Evolutionary conservation across 1,140 invertebrate genomes (phyloP).

Genomic region (Steinernema khuongi): DNA sequence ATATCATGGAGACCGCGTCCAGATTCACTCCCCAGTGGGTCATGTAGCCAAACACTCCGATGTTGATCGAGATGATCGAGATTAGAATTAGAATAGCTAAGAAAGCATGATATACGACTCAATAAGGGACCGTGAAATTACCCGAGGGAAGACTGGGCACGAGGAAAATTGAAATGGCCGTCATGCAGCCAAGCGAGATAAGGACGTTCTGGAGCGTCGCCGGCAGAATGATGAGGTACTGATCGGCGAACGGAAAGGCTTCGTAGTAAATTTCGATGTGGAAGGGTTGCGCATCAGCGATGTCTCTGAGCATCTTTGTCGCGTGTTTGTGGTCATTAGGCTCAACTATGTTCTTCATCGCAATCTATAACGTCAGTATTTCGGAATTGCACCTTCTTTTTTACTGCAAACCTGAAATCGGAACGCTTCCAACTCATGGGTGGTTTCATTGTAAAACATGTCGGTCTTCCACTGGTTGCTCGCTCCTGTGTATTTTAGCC

Average conservation of each 20-base stretch:
- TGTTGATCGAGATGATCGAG: conserved; percentile 60
- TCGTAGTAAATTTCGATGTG: conserved; percentile 56
- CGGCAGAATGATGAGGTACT: conserved; percentile 58
- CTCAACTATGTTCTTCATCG: conserved; percentile 57
- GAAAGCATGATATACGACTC: conserved; percentile 26
- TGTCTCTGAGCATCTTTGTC: conserved; percentile 50
- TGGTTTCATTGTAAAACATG: conserved; percentile 47
- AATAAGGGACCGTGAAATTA: conserved; percentile 1
- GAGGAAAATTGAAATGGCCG: conserved; percentile 60
- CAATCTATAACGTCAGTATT: conserved; percentile 49
- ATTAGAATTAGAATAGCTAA: conserved; percentile 59
- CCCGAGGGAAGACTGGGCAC: conserved; percentile 60
- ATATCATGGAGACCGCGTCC: conserved; percentile 59
- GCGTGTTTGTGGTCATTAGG: conserved; percentile 58
- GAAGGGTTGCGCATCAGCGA: conserved; percentile 54
- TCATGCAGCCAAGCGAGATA: conserved; percentile 61
- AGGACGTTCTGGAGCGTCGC: conserved; percentile 61
- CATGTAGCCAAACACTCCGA: conserved; percentile 62
- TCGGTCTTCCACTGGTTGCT: conserved; percentile 54
- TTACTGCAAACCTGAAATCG: conserved; percentile 42
- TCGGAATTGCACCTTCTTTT: conserved; percentile 39
- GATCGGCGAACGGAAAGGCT: conserved; percentile 57
- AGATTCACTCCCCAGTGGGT: conserved; percentile 59
- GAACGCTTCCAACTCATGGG: conserved; percentile 47
- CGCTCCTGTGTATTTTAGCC: conserved; percentile 56